Evolutionary conservation across 2,888 invertebrate species (phyloP), one percentile per base, ranked within the genome.

Genomic region (Myopa tessellatipennis): DNA sequence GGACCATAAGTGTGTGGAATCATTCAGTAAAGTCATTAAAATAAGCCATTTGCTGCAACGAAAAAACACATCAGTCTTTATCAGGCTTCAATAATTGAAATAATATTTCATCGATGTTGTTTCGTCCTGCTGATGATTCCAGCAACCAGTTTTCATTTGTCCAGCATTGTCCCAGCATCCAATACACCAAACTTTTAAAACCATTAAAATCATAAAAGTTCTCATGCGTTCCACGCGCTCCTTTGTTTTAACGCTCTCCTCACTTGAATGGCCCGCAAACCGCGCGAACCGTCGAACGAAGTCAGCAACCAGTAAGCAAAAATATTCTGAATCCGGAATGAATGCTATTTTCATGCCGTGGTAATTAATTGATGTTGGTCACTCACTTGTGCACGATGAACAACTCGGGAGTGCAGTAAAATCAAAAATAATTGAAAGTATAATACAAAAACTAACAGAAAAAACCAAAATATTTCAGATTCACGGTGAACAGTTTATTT

Each of bases 51-150:
- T 45, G 6, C 45, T 45, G 45, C 1, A 45, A 1, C 1, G 26
- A 45, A 45, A 34, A 10, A 55, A 6, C n/a, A 55, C 71, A 78
- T 76, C 76, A 75, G 72, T 78, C 76, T 72, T 72, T 67, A 76
- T 78, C 72, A 72, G 36, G 45, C 55, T 77, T 60, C n/a, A 38
- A 67, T 74, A 71, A 77, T 74, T 77, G 73, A 79, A 78, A 79
- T 74, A 67, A 74, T 74, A 77, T 74, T 73, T 70, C 63, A 68
- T 18, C 38, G 45, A 16, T 45, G 4, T 68, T 68, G 14, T 45
- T 68, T 14, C 14, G n/a, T 71, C 14, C 1, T 50, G 14, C 14
- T 50, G 50, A n/a, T 67, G 16, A 12, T 40, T 67, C 36, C 38
- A 8, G 38, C 38, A 16, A 63, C 38, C 16, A 5, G 14, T 63